Percentiles rank a stretch among this genome's conserved stretches.
Conservation (phyloP, 1,140 invertebrate genomes). For the Drosophila virilis region DNA sequence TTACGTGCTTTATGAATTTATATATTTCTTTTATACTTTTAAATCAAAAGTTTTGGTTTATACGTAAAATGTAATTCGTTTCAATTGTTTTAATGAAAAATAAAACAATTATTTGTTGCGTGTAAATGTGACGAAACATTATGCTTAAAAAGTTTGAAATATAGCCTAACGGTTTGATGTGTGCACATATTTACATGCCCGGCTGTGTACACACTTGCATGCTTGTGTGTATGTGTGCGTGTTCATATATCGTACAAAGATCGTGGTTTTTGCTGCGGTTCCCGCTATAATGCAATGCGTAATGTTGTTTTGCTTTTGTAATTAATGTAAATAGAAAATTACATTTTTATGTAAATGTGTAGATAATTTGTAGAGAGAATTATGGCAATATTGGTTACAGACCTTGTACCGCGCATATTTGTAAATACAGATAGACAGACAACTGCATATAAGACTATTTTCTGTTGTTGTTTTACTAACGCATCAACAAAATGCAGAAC, state of each 20-base stretch:
- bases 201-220: neutral
- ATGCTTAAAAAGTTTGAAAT: too few species aligned
- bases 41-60: too few species aligned
- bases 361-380: neutral
- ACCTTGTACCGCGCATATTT: neutral
- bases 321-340: conserved; percentile 35
- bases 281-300: conserved; percentile 12
- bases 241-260: neutral
- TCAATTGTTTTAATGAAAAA: too few species aligned
- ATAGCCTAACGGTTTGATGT: too few species aligned
- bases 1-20: neutral
- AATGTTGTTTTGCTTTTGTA: conserved; percentile 13
- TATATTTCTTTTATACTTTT: neutral
- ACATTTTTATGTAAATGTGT: conserved; percentile 9
- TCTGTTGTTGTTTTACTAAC: neutral
- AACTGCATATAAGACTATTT: too few species aligned
- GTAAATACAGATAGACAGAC: neutral
- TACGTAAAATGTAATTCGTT: too few species aligned
- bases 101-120: too few species aligned
- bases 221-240: neutral
- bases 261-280: conserved; percentile 7
- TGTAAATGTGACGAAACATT: too few species aligned
- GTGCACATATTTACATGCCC: too few species aligned
- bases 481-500: neutral
- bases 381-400: neutral